phyloP scores from a whole-genome alignment of 2,113 vertebrate species.

The Carettochelys insculpta region DNA sequence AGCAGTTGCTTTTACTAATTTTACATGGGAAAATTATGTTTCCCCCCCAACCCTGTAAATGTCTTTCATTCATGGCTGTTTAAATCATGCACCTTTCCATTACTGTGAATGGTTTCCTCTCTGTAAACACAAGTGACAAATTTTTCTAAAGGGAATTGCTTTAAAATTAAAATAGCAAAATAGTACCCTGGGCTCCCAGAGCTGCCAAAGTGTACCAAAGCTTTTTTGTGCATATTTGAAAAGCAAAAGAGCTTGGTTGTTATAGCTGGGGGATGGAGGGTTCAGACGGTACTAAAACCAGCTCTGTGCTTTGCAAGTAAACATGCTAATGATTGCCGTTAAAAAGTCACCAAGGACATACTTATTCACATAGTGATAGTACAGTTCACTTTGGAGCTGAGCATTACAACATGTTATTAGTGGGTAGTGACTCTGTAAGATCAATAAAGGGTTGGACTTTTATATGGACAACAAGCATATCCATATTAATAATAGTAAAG shows the following conservation, averaged over 20 bases:
- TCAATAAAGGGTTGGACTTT: not conserved
- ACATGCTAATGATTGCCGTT: not conserved
- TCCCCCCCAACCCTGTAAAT: not conserved
- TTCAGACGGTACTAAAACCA: not conserved
- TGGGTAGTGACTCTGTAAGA: not conserved
- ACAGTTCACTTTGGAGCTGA: not conserved
- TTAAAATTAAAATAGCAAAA: slow-evolving; percentile 25
- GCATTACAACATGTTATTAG: not conserved
- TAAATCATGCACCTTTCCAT: not conserved
- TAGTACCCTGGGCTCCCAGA: not conserved
- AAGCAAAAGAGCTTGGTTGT: not conserved
- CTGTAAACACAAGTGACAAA: not conserved
- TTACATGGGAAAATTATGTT: not conserved
- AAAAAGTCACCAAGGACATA: not conserved
- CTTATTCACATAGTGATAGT: not conserved
- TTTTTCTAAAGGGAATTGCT: slow-evolving; percentile 13
- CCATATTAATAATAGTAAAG: not conserved
- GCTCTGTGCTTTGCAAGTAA: slow-evolving; percentile 26
- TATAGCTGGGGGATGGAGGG: not conserved
- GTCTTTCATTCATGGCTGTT: not conserved
- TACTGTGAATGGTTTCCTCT: not conserved
- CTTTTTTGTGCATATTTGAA: not conserved
- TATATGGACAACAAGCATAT: not conserved
- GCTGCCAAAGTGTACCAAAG: not conserved
- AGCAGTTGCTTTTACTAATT: not conserved